Evolutionary conservation across 2,797 vertebrate species (phyloP).

Genomic region (Cyclura pinguis): DNA sequence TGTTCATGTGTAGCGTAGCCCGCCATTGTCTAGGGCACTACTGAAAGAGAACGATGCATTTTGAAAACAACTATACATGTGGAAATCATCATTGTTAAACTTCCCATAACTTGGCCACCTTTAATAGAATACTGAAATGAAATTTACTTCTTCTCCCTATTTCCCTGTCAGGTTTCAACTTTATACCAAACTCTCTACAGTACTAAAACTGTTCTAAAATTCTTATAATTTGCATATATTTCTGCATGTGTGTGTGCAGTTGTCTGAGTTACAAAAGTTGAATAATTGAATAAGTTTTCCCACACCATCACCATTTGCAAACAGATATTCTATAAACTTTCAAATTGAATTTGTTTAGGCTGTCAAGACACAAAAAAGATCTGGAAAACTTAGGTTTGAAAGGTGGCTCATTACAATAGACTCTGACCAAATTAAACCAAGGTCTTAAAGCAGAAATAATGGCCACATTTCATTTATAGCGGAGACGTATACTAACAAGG

Average conservation of each 20-base stretch:
- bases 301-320: not conserved
- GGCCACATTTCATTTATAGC: constrained; percentile 3
- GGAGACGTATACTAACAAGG: not conserved
- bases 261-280: not conserved
- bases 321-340: not conserved
- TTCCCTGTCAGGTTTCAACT: not conserved
- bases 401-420: constrained; percentile 39
- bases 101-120: constrained; percentile 4
- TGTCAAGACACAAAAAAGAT: not conserved
- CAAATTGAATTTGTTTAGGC: not conserved
- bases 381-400: constrained; percentile 51
- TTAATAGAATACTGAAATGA: not conserved
- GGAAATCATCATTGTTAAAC: constrained; percentile 6
- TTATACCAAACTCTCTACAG: not conserved
- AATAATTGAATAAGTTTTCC: not conserved
- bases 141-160: not conserved
- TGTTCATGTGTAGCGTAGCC: not conserved
- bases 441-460: constrained; percentile 21
- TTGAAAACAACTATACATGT: constrained; percentile 12
- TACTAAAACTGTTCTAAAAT: not conserved
- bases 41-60: not conserved
- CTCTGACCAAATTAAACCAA: constrained; percentile 50
- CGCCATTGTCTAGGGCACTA: not conserved
- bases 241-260: not conserved
- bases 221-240: not conserved